Conservation (phyloP, 1,140 invertebrate species). For the Macrotrachela quadricornifera region DNA sequence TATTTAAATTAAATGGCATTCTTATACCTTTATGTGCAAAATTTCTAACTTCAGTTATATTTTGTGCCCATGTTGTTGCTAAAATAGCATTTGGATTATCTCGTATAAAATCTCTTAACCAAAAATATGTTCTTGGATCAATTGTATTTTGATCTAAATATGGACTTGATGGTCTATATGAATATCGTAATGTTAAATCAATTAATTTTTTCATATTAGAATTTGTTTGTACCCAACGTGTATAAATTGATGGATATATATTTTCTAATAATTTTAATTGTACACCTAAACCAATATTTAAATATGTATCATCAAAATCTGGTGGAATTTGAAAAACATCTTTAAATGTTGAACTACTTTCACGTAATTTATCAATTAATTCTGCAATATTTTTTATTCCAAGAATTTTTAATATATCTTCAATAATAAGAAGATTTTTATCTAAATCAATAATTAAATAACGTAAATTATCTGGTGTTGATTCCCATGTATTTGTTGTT, state of each 20-base stretch:
- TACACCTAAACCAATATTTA: conserved; percentile 19
- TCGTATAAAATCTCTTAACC: conserved; percentile 15
- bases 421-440: conserved; percentile 12
- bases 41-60: conserved; percentile 14
- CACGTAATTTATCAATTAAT: conserved; percentile 8
- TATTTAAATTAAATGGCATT: conserved; percentile 22
- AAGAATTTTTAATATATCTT: conserved; percentile 15
- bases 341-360: background rate
- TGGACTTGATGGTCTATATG: conserved; percentile 18
- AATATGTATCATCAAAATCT: conserved; percentile 24
- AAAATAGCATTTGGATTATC: conserved; percentile 12
- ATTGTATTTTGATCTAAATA: conserved; percentile 15
- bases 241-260: conserved; percentile 10
- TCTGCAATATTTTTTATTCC: conserved; percentile 13
- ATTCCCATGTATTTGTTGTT: conserved; percentile 12
- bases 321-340: conserved; percentile 21
- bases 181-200: conserved; percentile 16
- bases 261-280: conserved; percentile 11
- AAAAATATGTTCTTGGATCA: conserved; percentile 19
- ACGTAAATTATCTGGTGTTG: conserved; percentile 16
- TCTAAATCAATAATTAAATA: conserved; percentile 13
- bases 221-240: conserved; percentile 13
- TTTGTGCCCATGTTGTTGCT: conserved; percentile 20
- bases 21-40: conserved; percentile 12
- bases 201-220: conserved; percentile 15